Conservation (phyloP, 2,797 vertebrate species). For the Betta splendens region DNA sequence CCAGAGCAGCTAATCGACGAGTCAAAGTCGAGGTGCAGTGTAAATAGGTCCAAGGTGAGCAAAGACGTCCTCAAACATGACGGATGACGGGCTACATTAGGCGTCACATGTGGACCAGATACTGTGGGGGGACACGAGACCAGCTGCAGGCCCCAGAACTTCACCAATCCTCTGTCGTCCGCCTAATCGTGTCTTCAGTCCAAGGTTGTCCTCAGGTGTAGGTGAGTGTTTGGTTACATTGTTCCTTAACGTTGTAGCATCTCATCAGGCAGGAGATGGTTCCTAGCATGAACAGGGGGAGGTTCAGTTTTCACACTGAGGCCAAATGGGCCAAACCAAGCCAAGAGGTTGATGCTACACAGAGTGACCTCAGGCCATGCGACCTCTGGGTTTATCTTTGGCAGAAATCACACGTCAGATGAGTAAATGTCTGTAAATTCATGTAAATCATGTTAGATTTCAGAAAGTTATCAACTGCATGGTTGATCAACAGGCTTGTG, state of each 20-base stretch:
- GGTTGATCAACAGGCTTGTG: background rate
- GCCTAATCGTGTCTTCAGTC: background rate
- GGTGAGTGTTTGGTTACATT: slow-evolving; percentile 40
- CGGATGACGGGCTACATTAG: slow-evolving; percentile 17
- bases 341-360: background rate
- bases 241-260: background rate
- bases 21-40: background rate
- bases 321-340: background rate
- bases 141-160: slow-evolving; percentile 10
- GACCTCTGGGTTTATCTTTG: no score
- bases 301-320: background rate
- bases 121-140: slow-evolving; percentile 21
- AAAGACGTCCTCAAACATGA: slow-evolving; percentile 34
- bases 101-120: slow-evolving; percentile 34
- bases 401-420: no score
- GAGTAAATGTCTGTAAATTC: no score
- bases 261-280: background rate
- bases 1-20: slow-evolving; percentile 10
- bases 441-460: no score
- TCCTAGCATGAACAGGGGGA: slow-evolving; percentile 27
- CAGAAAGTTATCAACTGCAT: no score
- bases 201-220: background rate
- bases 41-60: background rate
- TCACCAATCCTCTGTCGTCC: background rate
- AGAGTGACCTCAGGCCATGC: no score